phyloP scores from a whole-genome alignment of 2,797 vertebrate genomes.

The Pantherophis vulpinus region DNA sequence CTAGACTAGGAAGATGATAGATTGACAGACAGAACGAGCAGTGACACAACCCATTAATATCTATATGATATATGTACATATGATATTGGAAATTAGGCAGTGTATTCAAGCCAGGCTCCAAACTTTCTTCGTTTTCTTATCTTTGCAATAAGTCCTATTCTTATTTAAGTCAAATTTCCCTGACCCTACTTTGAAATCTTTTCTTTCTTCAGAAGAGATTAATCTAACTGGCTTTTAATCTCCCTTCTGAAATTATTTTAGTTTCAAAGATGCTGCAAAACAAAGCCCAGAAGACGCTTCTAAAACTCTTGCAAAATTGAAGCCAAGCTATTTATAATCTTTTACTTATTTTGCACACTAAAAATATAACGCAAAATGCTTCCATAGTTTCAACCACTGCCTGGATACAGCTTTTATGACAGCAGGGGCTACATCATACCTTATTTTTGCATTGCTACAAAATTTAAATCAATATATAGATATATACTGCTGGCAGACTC shows the following conservation, averaged over 20 bases:
- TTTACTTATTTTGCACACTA: background rate
- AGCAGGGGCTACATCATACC: no score
- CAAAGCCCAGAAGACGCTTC: conserved; percentile 54
- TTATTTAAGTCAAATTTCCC: fast-evolving
- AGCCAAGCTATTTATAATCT: conserved; percentile 53
- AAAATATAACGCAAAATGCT: background rate
- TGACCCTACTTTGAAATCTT: conserved; percentile 5
- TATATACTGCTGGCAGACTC: background rate
- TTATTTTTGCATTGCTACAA: background rate
- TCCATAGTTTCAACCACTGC: background rate
- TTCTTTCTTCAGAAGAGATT: conserved; percentile 38
- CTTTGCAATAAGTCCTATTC: background rate
- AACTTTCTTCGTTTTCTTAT: background rate
- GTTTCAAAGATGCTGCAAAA: conserved; percentile 55
- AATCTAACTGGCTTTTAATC: conserved; percentile 54
- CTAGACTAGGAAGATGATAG: background rate
- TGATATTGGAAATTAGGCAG: background rate
- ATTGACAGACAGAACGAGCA: background rate
- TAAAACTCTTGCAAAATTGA: conserved; percentile 55
- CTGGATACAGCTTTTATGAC: background rate
- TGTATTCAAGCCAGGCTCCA: background rate
- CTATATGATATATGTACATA: background rate
- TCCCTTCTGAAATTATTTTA: conserved; percentile 54
- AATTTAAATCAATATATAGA: background rate
- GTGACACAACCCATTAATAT: background rate